A percentile compares a stretch with the other conserved stretches of the same genome.
Evolutionary conservation across 2,888 invertebrate genomes (phyloP).

Genomic region (Malthinus flaveolus): DNA sequence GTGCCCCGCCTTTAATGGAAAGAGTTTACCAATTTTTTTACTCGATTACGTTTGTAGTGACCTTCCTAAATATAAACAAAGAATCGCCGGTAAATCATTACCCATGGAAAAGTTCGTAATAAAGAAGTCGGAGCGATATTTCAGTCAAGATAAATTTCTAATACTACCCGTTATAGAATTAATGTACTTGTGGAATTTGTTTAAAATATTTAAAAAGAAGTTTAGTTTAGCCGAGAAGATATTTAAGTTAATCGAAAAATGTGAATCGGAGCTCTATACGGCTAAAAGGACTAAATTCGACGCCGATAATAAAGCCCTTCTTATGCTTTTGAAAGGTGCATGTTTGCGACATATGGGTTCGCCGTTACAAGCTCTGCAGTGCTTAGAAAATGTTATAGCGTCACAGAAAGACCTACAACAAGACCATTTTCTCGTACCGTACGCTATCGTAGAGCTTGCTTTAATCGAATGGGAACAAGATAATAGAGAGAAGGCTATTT

Average conservation of each 20-base stretch:
- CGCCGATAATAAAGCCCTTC: constrained; percentile 74
- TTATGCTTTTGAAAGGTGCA: constrained; percentile 80
- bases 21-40: neutral
- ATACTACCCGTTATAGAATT: constrained; percentile 85
- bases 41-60: constrained; percentile 52
- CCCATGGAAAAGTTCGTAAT: constrained; percentile 96
- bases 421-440: constrained; percentile 84
- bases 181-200: constrained; percentile 91
- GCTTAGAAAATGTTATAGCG: constrained; percentile 64
- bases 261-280: constrained; percentile 47
- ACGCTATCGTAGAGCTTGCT: constrained; percentile 83
- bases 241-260: constrained; percentile 65
- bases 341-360: constrained; percentile 79
- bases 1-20: too few relatives aligned
- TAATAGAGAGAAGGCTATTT: constrained; percentile 67
- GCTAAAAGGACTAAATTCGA: constrained; percentile 57
- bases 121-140: constrained; percentile 81
- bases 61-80: constrained; percentile 81
- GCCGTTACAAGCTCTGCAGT: constrained; percentile 76
- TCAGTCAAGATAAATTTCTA: constrained; percentile 71
- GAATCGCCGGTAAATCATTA: constrained; percentile 93
- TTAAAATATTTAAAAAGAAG: constrained; percentile 77
- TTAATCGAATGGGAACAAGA: constrained; percentile 74
- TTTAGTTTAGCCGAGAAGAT: constrained; percentile 64
- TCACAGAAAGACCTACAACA: constrained; percentile 75